Conservation (phyloP, 2,113 vertebrate species). For the Rissa tridactyla region DNA sequence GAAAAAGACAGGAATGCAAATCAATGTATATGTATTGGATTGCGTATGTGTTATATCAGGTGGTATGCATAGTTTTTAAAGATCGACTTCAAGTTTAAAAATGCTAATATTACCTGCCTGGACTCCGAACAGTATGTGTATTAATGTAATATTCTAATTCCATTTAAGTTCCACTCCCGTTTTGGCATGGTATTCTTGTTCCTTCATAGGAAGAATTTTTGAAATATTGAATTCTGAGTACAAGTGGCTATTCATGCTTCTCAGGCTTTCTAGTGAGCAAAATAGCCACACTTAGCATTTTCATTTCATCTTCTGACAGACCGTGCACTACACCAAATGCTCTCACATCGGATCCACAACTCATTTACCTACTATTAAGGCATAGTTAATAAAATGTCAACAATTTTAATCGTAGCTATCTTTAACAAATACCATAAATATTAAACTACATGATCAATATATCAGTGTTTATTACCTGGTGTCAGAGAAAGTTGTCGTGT, state of each 20-base stretch:
- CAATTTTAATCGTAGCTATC: constrained; percentile 1
- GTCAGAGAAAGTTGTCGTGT: background rate
- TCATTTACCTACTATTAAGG: constrained; percentile 6
- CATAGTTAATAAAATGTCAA: constrained; percentile 8
- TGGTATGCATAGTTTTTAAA: background rate
- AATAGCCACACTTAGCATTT: background rate
- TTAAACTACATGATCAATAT: background rate
- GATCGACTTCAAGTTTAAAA: background rate
- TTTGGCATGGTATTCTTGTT: background rate
- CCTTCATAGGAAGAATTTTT: background rate
- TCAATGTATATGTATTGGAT: background rate
- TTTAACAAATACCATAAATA: constrained; percentile 39
- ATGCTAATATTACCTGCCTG: background rate
- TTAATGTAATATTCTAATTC: background rate
- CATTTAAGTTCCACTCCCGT: background rate
- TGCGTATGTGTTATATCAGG: background rate
- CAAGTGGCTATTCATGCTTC: background rate
- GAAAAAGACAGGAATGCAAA: background rate
- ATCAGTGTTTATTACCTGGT: background rate
- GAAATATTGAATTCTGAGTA: background rate
- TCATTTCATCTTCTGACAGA: background rate
- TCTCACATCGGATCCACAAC: background rate
- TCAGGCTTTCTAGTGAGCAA: background rate
- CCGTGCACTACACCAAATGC: background rate
- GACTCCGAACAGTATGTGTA: background rate